Evolutionary conservation across 2,888 invertebrate species (phyloP).

Genomic region (Ctena decussata): DNA sequence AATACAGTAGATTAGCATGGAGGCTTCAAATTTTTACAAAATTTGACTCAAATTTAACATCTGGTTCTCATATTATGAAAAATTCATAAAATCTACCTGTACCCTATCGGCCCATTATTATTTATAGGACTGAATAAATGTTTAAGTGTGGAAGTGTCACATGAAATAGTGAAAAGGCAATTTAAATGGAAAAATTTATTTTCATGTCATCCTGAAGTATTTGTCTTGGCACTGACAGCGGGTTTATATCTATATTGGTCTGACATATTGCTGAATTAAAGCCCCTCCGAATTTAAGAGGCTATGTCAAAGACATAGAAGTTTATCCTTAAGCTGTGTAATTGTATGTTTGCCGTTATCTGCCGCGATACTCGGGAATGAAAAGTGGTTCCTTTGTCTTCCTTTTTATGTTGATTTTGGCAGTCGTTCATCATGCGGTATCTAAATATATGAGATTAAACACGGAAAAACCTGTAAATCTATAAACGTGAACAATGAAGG

Average conservation of each 20-base stretch:
- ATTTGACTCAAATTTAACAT: not conserved
- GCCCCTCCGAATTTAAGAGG: not conserved
- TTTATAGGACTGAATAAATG: not conserved
- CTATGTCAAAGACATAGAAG: slow-evolving; percentile 5
- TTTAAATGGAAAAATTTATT: slow-evolving; percentile 14
- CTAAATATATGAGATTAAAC: no score
- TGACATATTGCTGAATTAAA: slow-evolving; percentile 9
- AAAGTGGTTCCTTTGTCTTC: slow-evolving; percentile 5
- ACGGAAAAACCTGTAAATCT: no score
- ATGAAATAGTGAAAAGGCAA: not conserved
- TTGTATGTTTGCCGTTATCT: slow-evolving; percentile 10
- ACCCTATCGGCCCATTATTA: not conserved
- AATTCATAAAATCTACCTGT: no score
- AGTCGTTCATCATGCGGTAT: not conserved
- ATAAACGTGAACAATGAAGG: no score
- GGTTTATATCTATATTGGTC: slow-evolving; percentile 12
- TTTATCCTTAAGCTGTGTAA: slow-evolving; percentile 5
- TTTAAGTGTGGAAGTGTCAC: not conserved
- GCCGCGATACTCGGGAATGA: not conserved
- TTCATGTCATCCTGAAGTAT: slow-evolving; percentile 1
- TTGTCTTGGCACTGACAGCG: slow-evolving; percentile 3
- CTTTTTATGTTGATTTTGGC: slow-evolving; percentile 11
- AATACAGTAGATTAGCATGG: no score
- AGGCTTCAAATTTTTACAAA: not conserved
- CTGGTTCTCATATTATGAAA: no score